Evolutionary conservation across 2,113 vertebrate species (phyloP), one percentile per base, ranked within the genome.

Genomic region (Tauraco erythrolophus): DNA sequence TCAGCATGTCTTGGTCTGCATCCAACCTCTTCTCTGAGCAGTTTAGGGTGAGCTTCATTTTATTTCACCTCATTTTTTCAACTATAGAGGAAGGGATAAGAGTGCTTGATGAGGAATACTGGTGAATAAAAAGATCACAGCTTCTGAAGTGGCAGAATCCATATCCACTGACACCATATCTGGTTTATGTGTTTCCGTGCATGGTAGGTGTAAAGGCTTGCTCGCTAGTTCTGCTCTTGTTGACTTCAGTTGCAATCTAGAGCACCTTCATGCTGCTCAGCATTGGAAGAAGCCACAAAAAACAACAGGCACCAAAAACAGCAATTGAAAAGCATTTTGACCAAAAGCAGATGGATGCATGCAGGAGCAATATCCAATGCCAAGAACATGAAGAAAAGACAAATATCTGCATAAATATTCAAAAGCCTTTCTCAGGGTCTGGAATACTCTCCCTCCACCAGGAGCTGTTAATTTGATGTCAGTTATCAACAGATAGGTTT

Each of bases 341-440:
- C 16, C 23, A 84, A 45, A 92, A 53, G 8, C 8, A 45, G 9
- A 19, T 30, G 22, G 37, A 41, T 0, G 0, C 12, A 41, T 0
- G 0, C 12, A 11, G 9, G 53, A 92, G 21, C 3, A 8, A 15
- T 8, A 25, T 19, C 17, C 10, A 24, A 10, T 21, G 35, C 7
- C 17, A 62, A 51, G 39, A 30, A 27, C 3, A 7, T 0, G 1
- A 68, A 5, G 19, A 64, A 60, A n/a, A 66, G 19, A 41, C 5
- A 57, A 75, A 66, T 23, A 39, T 4, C 10, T 61, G 9, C 13
- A 48, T 9, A 64, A 79, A 56, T 21, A 12, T 19, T 85, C 12
- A 17, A 68, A 86, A 71, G 18, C 6, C 30, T 80, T 80, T 84
- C 27, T 69, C 14, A 22, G 14, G 18, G 19, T 68, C 31, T 75